These are phyloP conservation scores for Pseudotriccus pelzelni DNA, from an alignment of 2,797 vertebrate genomes.

Conservation along the genomic window DNA sequence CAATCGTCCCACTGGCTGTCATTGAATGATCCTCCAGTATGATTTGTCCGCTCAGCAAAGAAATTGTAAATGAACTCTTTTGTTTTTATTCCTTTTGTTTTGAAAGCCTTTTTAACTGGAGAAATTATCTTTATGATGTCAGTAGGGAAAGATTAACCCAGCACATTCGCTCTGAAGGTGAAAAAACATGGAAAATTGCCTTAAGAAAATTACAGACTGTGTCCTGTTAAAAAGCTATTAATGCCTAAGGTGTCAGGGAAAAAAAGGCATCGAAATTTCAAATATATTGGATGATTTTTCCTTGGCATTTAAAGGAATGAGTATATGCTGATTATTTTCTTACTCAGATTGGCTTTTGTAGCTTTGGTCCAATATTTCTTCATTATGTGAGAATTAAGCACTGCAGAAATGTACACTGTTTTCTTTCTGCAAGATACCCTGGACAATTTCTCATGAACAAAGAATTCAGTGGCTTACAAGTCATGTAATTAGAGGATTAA, in stretches of 20 bases:
- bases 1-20: slow-evolving; percentile 38
- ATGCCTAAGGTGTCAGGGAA: background rate
- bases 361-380: background rate
- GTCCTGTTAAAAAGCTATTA: slow-evolving; percentile 32
- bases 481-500: slow-evolving; percentile 48
- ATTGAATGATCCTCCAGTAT: background rate
- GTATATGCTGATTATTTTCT: slow-evolving; percentile 14
- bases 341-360: background rate
- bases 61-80: background rate
- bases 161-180: background rate
- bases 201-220: slow-evolving; percentile 15
- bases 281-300: background rate
- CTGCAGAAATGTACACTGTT: background rate
- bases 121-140: slow-evolving; percentile 22
- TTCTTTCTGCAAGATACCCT: background rate
- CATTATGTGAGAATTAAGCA: background rate
- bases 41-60: slow-evolving; percentile 2
- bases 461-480: background rate
- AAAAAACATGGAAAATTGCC: slow-evolving; percentile 28
- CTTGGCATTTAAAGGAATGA: background rate
- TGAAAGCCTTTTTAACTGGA: background rate
- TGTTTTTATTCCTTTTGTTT: slow-evolving; percentile 2
- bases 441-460: background rate
- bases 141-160: slow-evolving; percentile 13
- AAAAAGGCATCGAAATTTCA: background rate